Base-by-base conservation (phyloP, 2,113 vertebrate species). In the Sprattus sprattus region DNA sequence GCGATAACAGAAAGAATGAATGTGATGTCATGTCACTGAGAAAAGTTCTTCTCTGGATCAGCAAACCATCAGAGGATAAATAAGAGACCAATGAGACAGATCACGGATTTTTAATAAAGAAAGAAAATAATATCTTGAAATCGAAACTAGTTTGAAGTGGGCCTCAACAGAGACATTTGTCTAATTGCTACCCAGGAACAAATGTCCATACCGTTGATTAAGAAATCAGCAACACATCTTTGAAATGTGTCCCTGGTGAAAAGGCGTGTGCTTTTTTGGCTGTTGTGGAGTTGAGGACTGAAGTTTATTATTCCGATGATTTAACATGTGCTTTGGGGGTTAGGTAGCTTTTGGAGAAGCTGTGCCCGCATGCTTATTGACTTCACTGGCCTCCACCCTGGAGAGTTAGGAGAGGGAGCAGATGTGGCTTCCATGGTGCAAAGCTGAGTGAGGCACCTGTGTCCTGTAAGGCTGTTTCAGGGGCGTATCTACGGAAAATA, bases 381-480 rank as follows among this genome's bases (percentile, higher is more conserved):
- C 85, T 88, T 1, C 6, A 82, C 81, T 89, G 82, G 67, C 81
- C 81, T 82, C 50, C 46, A 83, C 83, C 57, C 52, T 16, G 82
- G 85, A 87, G 85, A 85, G 39, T 49, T 84, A 45, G 8, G 71
- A n/a, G 81, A 45, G 71, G 8, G 45, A 85, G 44, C 89, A 86
- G 83, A 81, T 87, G 88, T 78, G 67, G 22, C 75, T 49, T 64
- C 71, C 47, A 64, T 60, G 57, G 82, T 89, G 80, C 87, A 83
- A 8, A 46, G 22, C 47, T 83, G 46, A 49, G 15, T 83, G 46
- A 49, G 15, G 47, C 82, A 88, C 85, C 87, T 88, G 89, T 86
- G 87, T 67, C 80, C 52, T 57, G 44, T 22, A 44, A 83, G n/a
- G 32, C 50, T 83, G 39, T 39, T 39, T 39, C 39, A 39, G 39